Evolutionary conservation across 2,888 invertebrate genomes (phyloP).

Genomic region (Aphidius colemani): DNA sequence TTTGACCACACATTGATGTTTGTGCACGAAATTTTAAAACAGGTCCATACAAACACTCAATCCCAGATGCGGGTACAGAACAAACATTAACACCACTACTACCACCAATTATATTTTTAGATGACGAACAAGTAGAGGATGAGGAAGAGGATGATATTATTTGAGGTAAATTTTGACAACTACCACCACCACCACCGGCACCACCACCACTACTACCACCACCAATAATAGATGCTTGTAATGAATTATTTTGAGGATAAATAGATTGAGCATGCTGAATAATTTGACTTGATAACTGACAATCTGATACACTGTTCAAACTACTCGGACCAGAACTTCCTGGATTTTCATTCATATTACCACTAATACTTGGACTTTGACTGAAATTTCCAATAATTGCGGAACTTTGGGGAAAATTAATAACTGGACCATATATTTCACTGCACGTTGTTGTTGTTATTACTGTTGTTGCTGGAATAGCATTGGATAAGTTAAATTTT

Average conservation of each 20-base stretch:
- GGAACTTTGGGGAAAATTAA: constrained; percentile 56
- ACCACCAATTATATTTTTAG: constrained; percentile 32
- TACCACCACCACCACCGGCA: not conserved
- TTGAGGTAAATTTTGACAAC: not conserved
- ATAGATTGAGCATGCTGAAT: constrained; percentile 24
- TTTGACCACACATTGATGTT: constrained; percentile 17
- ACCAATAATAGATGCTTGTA: constrained; percentile 6
- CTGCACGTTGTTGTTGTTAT: constrained; percentile 33
- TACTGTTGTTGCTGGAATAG: constrained; percentile 22
- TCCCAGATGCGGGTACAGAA: constrained; percentile 35
- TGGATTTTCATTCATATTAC: constrained; percentile 49
- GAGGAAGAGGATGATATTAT: constrained; percentile 26
- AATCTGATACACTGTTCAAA: constrained; percentile 35
- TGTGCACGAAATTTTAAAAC: constrained; percentile 55
- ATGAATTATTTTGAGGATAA: constrained; percentile 5
- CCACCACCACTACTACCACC: not conserved
- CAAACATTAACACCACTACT: constrained; percentile 34
- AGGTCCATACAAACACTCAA: constrained; percentile 56
- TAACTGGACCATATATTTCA: constrained; percentile 56
- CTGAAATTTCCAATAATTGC: constrained; percentile 56
- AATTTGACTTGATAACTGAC: constrained; percentile 15
- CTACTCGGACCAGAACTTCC: constrained; percentile 44
- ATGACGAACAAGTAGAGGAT: constrained; percentile 20
- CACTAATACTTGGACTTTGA: constrained; percentile 49
- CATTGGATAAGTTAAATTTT: constrained; percentile 42